phyloP scores from a whole-genome alignment of 1,140 invertebrate species.

The Drosophila fuyamai region DNA sequence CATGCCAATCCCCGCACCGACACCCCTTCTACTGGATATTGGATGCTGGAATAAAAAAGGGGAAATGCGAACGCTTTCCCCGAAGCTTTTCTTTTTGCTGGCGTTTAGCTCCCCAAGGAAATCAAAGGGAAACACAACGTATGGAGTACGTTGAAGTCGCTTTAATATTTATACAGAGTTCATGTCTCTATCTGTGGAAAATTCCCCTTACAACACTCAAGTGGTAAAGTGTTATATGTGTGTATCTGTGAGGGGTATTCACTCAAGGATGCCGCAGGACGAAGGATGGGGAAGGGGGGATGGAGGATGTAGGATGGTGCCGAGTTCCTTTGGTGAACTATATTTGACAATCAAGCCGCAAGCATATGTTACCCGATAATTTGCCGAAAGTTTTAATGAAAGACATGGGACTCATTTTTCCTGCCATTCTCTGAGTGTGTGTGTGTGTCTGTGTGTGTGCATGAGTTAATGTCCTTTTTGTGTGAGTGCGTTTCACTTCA shows the following conservation, averaged over 20 bases:
- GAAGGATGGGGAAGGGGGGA: not conserved
- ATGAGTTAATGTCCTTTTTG: conserved; percentile 46
- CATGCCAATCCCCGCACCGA: conserved; percentile 6
- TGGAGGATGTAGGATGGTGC: not conserved
- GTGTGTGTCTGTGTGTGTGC: conserved; percentile 26
- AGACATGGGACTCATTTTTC: conserved; percentile 84
- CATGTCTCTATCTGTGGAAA: conserved; percentile 41
- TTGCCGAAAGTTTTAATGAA: conserved; percentile 85
- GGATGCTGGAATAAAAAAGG: conserved; percentile 70
- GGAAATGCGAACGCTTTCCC: conserved; percentile 49
- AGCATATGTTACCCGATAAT: conserved; percentile 85
- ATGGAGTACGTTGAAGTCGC: conserved; percentile 54
- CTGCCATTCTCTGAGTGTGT: conserved; percentile 23
- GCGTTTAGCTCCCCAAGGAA: conserved; percentile 64
- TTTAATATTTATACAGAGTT: conserved; percentile 75
- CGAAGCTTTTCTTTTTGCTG: conserved; percentile 24
- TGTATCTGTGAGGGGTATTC: conserved; percentile 10
- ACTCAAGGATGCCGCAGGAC: conserved; percentile 31
- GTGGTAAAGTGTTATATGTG: conserved; percentile 68
- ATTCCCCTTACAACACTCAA: conserved; percentile 81
- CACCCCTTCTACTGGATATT: conserved; percentile 46
- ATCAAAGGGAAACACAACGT: conserved; percentile 70
- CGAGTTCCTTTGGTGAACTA: conserved; percentile 43
- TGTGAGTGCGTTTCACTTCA: conserved; percentile 26
- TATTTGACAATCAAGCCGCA: conserved; percentile 81